Conservation (phyloP, 2,113 vertebrate genomes). For the Fukomys damarensis region DNA sequence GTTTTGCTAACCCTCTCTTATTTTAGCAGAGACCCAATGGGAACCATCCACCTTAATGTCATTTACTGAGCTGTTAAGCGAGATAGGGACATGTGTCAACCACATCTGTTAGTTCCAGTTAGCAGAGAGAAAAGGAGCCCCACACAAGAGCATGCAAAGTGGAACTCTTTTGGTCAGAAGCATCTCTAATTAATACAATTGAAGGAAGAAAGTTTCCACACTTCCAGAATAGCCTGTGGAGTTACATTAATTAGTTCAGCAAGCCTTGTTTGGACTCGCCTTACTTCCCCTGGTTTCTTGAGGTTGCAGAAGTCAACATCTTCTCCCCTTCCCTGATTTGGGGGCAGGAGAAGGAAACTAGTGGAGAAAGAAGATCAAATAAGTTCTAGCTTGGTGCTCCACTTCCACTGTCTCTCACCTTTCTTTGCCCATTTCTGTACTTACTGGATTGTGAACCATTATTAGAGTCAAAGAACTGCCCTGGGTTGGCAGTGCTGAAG, state of each 20-base stretch:
- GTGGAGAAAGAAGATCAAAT: constrained; percentile 68
- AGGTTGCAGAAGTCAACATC: constrained; percentile 80
- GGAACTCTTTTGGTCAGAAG: constrained; percentile 82
- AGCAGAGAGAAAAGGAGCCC: constrained; percentile 81
- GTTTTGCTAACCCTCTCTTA: constrained; percentile 73
- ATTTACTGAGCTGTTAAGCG: constrained; percentile 83
- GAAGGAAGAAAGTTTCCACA: constrained; percentile 85
- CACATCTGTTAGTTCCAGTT: constrained; percentile 86
- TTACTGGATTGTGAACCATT: not conserved
- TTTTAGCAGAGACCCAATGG: constrained; percentile 71
- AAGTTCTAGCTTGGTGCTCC: constrained; percentile 73
- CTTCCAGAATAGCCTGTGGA: constrained; percentile 83
- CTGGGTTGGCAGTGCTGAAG: not conserved
- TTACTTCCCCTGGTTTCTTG: not conserved
- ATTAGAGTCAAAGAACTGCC: not conserved
- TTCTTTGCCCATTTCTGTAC: not conserved
- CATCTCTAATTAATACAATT: constrained; percentile 85
- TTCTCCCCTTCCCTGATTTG: not conserved
- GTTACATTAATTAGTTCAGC: constrained; percentile 87
- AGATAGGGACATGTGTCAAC: constrained; percentile 85
- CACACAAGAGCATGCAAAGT: constrained; percentile 73
- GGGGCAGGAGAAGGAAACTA: not conserved
- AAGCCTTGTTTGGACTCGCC: constrained; percentile 76
- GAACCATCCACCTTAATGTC: constrained; percentile 84
- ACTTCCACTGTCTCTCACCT: not conserved